phyloP scores from a whole-genome alignment of 2,888 invertebrate genomes.

The Microctonus brassicae region DNA sequence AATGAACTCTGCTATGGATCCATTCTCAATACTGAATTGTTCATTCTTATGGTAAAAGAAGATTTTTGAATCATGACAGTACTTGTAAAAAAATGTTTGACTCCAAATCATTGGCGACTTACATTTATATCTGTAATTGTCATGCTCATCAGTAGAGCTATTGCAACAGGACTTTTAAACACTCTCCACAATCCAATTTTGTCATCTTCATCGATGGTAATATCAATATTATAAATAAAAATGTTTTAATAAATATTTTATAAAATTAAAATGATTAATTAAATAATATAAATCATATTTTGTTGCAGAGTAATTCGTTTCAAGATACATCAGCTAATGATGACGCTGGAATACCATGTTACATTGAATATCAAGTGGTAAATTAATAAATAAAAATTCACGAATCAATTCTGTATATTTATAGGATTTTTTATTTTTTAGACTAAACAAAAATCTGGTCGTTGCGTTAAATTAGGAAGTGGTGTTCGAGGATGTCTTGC shows the following conservation, averaged over 20 bases:
- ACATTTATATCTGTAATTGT: background rate
- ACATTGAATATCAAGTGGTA: conserved; percentile 42
- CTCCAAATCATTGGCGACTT: background rate
- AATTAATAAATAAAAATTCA: background rate
- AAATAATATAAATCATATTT: background rate
- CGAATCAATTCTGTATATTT: background rate
- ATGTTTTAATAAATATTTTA: background rate
- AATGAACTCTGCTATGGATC: background rate
- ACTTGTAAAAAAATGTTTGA: background rate
- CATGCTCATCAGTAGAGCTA: background rate
- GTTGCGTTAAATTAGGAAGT: conserved; percentile 67
- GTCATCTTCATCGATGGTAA: background rate
- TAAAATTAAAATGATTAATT: background rate
- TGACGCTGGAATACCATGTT: conserved; percentile 24
- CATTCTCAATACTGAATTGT: background rate
- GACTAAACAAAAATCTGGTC: conserved; percentile 63
- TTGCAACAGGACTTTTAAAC: background rate
- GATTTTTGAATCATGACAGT: background rate
- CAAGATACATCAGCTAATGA: conserved; percentile 12
- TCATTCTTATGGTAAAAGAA: background rate
- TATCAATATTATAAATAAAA: background rate
- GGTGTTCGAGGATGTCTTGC: conserved; percentile 67
- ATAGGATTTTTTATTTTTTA: conserved; percentile 18
- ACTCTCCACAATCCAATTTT: background rate
- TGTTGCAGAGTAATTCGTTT: conserved; percentile 26